phyloP scores from a whole-genome alignment of 1,140 invertebrate genomes.

The Nymphalis io region DNA sequence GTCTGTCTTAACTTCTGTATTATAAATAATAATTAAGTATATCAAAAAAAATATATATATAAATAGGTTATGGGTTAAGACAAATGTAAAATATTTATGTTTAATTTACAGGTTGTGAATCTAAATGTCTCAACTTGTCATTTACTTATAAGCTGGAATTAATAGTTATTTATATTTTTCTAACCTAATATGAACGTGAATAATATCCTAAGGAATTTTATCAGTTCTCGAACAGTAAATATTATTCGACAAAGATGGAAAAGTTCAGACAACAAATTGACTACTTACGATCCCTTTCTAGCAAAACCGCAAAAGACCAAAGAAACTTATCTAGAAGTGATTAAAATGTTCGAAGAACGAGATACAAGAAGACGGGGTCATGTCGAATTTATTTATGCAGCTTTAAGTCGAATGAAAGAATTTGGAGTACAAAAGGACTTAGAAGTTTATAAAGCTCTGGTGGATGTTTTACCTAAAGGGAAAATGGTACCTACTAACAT shows the following conservation, averaged over 20 bases:
- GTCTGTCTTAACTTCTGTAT: too few species aligned
- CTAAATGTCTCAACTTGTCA: background rate
- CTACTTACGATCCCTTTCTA: conserved; percentile 80
- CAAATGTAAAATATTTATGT: background rate
- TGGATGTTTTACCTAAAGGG: conserved; percentile 96
- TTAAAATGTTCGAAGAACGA: conserved; percentile 85
- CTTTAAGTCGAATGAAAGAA: conserved; percentile 92
- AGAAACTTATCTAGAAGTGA: conserved; percentile 86
- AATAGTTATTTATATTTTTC: background rate
- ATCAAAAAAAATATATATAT: too few species aligned
- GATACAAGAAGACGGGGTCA: conserved; percentile 87
- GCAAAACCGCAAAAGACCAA: conserved; percentile 85
- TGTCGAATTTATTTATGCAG: conserved; percentile 96
- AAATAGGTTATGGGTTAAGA: background rate
- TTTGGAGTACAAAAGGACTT: conserved; percentile 95
- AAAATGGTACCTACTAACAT: conserved; percentile 91
- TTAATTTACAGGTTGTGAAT: background rate
- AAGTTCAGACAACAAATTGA: conserved; percentile 62
- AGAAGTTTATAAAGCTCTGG: conserved; percentile 93
- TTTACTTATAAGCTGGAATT: background rate
- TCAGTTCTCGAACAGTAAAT: conserved; percentile 46
- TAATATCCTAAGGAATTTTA: conserved; percentile 57
- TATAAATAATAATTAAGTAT: too few species aligned
- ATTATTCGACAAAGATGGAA: conserved; percentile 57
- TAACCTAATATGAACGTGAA: conserved; percentile 50